These are phyloP conservation scores for Proctacanthus coquilletti DNA, from an alignment of 1,140 invertebrate genomes.

Conservation along the genomic window DNA sequence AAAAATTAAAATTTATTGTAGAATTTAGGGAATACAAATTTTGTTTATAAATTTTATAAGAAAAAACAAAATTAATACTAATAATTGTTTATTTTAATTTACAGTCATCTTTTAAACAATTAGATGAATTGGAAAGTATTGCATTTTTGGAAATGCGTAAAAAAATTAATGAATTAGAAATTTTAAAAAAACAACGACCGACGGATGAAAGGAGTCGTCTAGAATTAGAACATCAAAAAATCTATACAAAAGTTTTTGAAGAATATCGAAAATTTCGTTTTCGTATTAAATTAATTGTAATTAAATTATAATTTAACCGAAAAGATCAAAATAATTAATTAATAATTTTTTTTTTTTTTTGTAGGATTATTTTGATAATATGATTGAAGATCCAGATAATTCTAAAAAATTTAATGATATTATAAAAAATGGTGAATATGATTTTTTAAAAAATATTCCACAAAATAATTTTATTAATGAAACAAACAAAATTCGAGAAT, in stretches of 20 bases:
- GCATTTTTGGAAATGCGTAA: background rate
- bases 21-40: no score
- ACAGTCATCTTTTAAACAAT: no score
- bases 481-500: background rate
- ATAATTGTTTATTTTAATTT: no score
- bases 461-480: background rate
- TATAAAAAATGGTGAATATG: background rate
- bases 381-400: background rate
- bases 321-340: background rate
- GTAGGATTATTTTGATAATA: background rate
- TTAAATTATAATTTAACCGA: background rate
- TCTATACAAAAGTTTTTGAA: background rate
- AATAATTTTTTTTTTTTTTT: background rate
- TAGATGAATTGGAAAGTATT: background rate
- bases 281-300: background rate
- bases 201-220: background rate
- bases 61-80: no score
- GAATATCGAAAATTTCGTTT: background rate
- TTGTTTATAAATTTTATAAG: no score
- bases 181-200: background rate
- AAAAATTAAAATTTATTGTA: no score
- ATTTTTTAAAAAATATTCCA: background rate
- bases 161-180: background rate
- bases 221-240: background rate
- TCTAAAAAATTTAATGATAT: background rate